These are phyloP conservation scores for Nymphalis urticae DNA, from an alignment of 2,888 invertebrate species.

Conservation along the genomic window DNA sequence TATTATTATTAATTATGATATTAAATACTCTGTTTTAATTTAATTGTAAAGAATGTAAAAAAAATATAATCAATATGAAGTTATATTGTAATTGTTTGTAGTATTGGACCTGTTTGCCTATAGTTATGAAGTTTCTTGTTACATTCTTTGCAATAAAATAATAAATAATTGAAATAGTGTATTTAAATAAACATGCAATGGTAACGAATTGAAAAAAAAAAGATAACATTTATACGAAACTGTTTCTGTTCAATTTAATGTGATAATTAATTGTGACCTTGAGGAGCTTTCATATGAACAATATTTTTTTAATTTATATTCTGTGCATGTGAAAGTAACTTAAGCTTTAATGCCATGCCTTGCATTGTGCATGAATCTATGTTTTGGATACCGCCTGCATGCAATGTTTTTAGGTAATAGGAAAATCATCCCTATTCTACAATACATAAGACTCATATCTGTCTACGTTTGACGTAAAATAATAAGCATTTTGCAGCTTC, in stretches of 20 bases:
- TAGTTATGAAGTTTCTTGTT: not conserved
- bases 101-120: no score
- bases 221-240: no score
- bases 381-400: constrained; percentile 5
- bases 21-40: not conserved
- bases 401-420: constrained; percentile 2
- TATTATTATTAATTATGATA: not conserved
- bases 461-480: no score
- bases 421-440: not conserved
- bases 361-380: constrained; percentile 7
- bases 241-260: not conserved
- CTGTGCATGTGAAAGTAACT: constrained; percentile 1
- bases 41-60: not conserved
- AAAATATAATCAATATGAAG: no score
- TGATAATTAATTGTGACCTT: constrained; percentile 1
- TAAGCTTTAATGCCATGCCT: constrained; percentile 4
- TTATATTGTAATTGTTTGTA: no score
- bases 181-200: no score
- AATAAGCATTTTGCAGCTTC: no score
- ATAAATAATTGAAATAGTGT: not conserved
- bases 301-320: not conserved
- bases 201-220: no score
- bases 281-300: constrained; percentile 1
- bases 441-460: not conserved
- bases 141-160: not conserved